phyloP scores from a whole-genome alignment of 1,140 invertebrate species.

The Hypothenemus hampei region DNA sequence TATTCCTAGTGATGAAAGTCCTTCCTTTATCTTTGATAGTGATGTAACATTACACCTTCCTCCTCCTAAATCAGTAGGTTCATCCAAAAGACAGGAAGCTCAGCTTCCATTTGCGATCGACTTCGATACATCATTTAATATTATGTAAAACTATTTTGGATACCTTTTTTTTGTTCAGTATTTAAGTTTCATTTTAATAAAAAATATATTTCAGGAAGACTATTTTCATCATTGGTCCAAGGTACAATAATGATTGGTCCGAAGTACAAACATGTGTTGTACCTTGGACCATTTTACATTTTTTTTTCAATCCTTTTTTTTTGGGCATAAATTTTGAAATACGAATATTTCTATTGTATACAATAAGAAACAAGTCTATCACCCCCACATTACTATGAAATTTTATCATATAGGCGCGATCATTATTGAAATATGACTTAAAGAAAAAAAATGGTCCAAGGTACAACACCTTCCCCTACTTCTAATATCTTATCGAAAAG shows the following conservation, averaged over 20 bases:
- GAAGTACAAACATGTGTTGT: not conserved
- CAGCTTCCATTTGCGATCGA: not conserved
- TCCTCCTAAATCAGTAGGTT: not conserved
- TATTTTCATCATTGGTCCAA: not conserved
- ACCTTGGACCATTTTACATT: conserved; percentile 1
- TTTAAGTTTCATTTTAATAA: not conserved
- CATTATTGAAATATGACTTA: not conserved
- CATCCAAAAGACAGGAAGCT: not conserved
- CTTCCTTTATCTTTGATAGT: too few relatives aligned
- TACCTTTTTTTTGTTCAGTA: not conserved
- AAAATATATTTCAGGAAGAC: too few relatives aligned
- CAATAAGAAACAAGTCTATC: not conserved
- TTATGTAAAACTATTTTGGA: not conserved
- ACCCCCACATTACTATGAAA: not conserved
- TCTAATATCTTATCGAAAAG: too few relatives aligned
- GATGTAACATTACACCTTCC: too few relatives aligned
- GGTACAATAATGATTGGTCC: not conserved
- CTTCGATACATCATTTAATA: not conserved
- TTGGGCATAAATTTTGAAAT: not conserved
- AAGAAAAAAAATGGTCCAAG: conserved; percentile 6
- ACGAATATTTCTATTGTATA: not conserved
- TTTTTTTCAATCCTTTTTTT: not conserved
- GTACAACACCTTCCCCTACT: conserved; percentile 11
- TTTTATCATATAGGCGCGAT: not conserved
- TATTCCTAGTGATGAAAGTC: too few relatives aligned